A percentile compares a stretch with the other conserved stretches of the same genome.
These are phyloP conservation scores for Gobiocypris rarus DNA, from an alignment of 2,113 vertebrate species.

Conservation along the genomic window DNA sequence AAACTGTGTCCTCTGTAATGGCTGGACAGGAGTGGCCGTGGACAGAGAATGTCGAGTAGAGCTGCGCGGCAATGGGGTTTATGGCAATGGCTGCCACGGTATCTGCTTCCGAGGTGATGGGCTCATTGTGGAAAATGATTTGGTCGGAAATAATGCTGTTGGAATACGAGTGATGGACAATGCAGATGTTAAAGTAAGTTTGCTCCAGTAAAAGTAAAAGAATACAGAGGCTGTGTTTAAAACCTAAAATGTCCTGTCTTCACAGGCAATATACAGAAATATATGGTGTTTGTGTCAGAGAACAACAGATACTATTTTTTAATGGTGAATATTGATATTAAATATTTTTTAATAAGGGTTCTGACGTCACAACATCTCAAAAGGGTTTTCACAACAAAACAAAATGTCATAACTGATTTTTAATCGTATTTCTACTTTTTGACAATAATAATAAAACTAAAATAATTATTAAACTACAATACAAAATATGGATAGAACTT, in stretches of 20 bases:
- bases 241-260: neutral
- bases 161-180: slow-evolving; percentile 82
- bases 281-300: neutral
- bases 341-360: neutral
- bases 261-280: neutral
- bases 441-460: neutral
- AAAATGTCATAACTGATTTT: too few species aligned
- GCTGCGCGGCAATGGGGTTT: slow-evolving; percentile 87
- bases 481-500: neutral
- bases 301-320: neutral
- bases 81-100: slow-evolving; percentile 84
- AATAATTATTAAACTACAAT: neutral
- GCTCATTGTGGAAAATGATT: slow-evolving; percentile 87
- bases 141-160: slow-evolving; percentile 82
- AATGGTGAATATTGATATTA: neutral
- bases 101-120: slow-evolving; percentile 81
- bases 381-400: too few species aligned
- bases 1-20: slow-evolving; percentile 87
- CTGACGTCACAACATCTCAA: too few species aligned
- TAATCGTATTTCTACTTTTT: neutral
- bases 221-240: neutral
- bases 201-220: neutral
- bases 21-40: slow-evolving; percentile 79
- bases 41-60: slow-evolving; percentile 85
- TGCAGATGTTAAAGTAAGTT: slow-evolving; percentile 83